Evolutionary conservation across 2,888 invertebrate species (phyloP), one percentile per base, ranked within the genome.

Genomic region (Orthosia gracilis): DNA sequence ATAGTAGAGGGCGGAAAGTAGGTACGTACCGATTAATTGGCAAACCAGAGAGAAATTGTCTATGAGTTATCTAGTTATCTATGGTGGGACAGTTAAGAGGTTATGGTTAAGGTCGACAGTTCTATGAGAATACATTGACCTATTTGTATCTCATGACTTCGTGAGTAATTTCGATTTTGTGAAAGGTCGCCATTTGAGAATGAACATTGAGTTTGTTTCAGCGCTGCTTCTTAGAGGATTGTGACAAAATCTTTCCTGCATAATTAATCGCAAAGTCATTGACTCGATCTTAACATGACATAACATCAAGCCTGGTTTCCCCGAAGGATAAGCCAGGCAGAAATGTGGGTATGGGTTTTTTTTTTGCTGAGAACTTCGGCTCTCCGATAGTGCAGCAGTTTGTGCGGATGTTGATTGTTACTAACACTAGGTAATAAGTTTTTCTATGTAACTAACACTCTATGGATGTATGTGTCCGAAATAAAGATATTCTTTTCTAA

Each of bases 21-120:
- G n/a, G n/a, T n/a, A n/a, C 57, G 31, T 68, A 45, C 59, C 21
- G 59, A 83, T 76, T 78, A 45, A 54, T 83, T 73, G 23, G 59
- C 26, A 21, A 26, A 58, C 15, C 23, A 61, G 47, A 59, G 62
- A 67, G 52, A 31, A 45, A 66, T 61, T 71, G 58, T 58, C 50
- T 40, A 31, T 31, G 1, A 7, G 1, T 40, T 40, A 9, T 40
- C 31, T 64, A 5, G 31, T 31, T 31, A 31, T 31, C 31, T 64
- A 18, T 80, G 31, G 23, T 40, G 7, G 17, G 4, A 55, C 18
- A 15, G 23, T 45, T 5, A 21, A 52, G 12, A 26, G 52, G 18
- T 47, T 76, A 40, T 49, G 62, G 76, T 50, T n/a, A 50, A 63
- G 67, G 57, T 49, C 13, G 13, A n/a, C 15, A 49, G 45, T 26